These are phyloP conservation scores for Rhamnusium bicolor DNA, from an alignment of 2,888 invertebrate species.

Conservation along the genomic window DNA sequence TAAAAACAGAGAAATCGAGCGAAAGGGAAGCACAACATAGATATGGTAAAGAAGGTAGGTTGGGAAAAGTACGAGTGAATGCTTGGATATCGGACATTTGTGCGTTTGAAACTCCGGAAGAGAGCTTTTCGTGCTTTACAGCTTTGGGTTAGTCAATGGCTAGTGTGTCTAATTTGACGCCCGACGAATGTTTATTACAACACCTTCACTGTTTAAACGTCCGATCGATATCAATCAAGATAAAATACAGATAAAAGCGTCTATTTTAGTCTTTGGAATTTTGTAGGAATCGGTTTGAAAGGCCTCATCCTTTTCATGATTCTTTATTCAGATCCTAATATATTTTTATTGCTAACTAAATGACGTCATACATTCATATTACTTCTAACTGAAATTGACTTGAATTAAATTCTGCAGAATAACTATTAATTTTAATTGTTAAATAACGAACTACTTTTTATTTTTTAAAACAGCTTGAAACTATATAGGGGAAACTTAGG, in stretches of 20 bases:
- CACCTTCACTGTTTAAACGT: constrained; percentile 19
- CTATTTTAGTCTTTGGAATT: constrained; percentile 15
- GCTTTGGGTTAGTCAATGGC: constrained; percentile 29
- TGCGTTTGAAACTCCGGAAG: constrained; percentile 20
- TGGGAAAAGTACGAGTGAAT: neutral
- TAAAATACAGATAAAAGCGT: constrained; percentile 25
- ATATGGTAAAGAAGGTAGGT: neutral
- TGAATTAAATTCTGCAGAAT: too few species aligned
- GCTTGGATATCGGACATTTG: constrained; percentile 12
- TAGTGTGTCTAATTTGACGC: constrained; percentile 30
- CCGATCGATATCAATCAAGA: constrained; percentile 29
- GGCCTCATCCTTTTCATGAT: neutral
- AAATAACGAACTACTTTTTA: too few species aligned
- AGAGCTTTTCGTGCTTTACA: constrained; percentile 7
- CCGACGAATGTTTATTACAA: constrained; percentile 28
- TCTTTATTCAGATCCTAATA: neutral
- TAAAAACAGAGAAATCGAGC: constrained; percentile 19
- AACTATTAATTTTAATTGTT: too few species aligned
- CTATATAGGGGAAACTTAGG: too few species aligned
- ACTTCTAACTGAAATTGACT: too few species aligned
- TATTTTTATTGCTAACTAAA: neutral
- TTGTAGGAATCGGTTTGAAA: neutral
- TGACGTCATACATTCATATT: too few species aligned
- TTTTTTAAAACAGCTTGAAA: too few species aligned
- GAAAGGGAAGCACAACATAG: constrained; percentile 3